Evolutionary conservation across 2,888 invertebrate genomes (phyloP).

Genomic region (Thereva nobilitata): DNA sequence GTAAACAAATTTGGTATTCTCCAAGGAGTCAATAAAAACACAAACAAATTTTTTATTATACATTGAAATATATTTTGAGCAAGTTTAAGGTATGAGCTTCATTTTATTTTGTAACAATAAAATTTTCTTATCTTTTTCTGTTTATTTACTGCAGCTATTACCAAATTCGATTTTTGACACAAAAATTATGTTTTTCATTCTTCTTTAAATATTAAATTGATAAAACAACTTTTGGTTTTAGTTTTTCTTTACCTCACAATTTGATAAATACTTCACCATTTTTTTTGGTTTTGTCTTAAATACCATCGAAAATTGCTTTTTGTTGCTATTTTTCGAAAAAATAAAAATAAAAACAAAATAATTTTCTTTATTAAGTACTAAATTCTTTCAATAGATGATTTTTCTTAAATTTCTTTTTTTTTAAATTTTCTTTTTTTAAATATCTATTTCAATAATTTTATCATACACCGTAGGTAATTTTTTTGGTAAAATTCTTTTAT

Average conservation of each 20-base stretch:
- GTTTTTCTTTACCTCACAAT: background rate
- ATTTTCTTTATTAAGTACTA: no score
- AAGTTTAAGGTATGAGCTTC: slow-evolving; percentile 28
- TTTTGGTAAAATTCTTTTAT: slow-evolving; percentile 32
- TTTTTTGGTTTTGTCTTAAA: no score
- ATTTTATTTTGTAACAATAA: slow-evolving; percentile 29
- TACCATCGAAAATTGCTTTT: no score
- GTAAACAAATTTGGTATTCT: background rate
- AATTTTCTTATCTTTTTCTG: slow-evolving; percentile 1
- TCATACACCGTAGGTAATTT: no score
- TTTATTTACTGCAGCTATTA: slow-evolving; percentile 14
- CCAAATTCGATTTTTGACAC: slow-evolving; percentile 32
- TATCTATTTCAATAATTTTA: slow-evolving; percentile 12
- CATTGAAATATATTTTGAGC: slow-evolving; percentile 31
- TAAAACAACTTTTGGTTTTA: no score
- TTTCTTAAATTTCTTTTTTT: slow-evolving; percentile 20
- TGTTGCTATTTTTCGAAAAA: no score
- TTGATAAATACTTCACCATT: no score
- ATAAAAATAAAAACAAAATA: no score
- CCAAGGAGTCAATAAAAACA: slow-evolving; percentile 4
- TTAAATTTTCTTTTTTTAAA: slow-evolving; percentile 7
- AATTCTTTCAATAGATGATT: no score
- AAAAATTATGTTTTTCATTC: slow-evolving; percentile 18
- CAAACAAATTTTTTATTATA: slow-evolving; percentile 6
- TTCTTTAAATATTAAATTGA: background rate